Percentiles rank a stretch among this genome's conserved stretches.
phyloP scores from a whole-genome alignment of 2,888 invertebrate genomes.

The Agonopterix subpropinquella region DNA sequence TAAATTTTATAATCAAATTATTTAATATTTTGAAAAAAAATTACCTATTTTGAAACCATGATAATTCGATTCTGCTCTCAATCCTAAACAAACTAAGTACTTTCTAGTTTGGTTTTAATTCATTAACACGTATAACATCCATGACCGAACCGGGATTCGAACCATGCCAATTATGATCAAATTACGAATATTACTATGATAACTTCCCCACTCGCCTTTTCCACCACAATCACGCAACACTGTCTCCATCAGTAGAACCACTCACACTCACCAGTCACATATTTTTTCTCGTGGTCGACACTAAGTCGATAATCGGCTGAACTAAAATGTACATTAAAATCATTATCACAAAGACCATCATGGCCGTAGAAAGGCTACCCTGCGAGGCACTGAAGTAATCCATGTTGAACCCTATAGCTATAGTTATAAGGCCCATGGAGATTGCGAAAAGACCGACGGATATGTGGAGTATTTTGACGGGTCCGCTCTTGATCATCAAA shows the following conservation, averaged over 20 bases:
- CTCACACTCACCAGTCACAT: slow-evolving; percentile 47
- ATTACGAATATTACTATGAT: background rate
- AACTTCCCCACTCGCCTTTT: background rate
- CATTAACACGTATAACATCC: too few relatives aligned
- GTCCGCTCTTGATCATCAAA: slow-evolving; percentile 59
- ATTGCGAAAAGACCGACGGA: slow-evolving; percentile 68
- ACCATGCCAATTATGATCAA: too few relatives aligned
- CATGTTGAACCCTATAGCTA: slow-evolving; percentile 60
- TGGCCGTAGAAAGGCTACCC: slow-evolving; percentile 43
- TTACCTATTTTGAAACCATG: too few relatives aligned
- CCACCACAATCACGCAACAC: slow-evolving; percentile 31
- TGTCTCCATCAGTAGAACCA: slow-evolving; percentile 43
- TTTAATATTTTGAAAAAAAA: too few relatives aligned
- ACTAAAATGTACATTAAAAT: slow-evolving; percentile 47
- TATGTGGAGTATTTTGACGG: slow-evolving; percentile 68
- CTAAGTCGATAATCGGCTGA: slow-evolving; percentile 53
- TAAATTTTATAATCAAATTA: too few relatives aligned
- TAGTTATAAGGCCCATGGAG: slow-evolving; percentile 66
- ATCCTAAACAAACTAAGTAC: too few relatives aligned
- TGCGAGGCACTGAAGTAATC: slow-evolving; percentile 40
- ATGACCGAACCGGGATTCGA: too few relatives aligned
- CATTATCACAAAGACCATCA: slow-evolving; percentile 48
- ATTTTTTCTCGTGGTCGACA: slow-evolving; percentile 43
- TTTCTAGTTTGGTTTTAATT: too few relatives aligned
- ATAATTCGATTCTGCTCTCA: too few relatives aligned